Conservation (phyloP, 2,113 vertebrate species). For the Leucoraja erinaceus region DNA sequence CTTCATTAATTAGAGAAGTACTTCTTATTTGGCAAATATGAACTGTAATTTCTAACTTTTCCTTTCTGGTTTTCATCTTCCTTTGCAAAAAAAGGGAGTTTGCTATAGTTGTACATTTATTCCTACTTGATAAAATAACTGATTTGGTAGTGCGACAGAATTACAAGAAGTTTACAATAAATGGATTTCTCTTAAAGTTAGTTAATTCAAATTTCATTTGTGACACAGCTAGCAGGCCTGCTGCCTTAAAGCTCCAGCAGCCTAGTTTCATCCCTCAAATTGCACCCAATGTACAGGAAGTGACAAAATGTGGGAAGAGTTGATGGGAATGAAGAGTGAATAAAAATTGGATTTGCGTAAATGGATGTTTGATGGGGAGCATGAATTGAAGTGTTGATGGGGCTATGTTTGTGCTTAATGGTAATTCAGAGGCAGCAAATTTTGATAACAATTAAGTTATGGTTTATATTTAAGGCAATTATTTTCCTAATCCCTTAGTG, state of each 20-base stretch:
- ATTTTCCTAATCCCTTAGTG: not conserved
- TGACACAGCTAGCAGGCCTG: too few species aligned
- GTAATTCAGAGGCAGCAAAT: not conserved
- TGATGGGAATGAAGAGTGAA: too few species aligned
- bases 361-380: too few species aligned
- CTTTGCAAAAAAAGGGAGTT: not conserved
- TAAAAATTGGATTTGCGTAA: too few species aligned
- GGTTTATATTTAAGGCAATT: not conserved
- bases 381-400: too few species aligned
- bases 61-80: not conserved
- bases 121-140: not conserved
- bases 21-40: not conserved
- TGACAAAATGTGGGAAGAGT: too few species aligned
- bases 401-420: not conserved
- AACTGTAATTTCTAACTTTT: not conserved
- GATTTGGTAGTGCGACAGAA: not conserved
- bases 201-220: not conserved
- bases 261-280: too few species aligned
- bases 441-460: not conserved
- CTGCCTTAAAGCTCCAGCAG: too few species aligned
- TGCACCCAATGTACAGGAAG: too few species aligned
- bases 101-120: not conserved
- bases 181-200: not conserved
- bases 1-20: not conserved
- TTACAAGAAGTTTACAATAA: not conserved